Evolutionary conservation across 2,888 invertebrate genomes (phyloP).

Genomic region (Aproaerema taeniolella): DNA sequence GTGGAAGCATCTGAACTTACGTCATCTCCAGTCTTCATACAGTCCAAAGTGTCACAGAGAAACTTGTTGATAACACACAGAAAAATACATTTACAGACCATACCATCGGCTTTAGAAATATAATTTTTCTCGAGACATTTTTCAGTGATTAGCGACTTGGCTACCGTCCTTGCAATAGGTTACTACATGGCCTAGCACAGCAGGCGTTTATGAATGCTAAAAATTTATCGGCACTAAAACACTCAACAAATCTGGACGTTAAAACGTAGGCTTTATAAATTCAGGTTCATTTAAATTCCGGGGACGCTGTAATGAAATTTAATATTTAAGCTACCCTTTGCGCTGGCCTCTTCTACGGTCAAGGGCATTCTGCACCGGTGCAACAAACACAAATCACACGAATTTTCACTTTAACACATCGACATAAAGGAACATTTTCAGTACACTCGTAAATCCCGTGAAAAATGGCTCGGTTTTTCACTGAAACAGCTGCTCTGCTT

Average conservation of each 20-base stretch:
- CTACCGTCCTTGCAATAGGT: no score
- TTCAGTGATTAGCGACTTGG: no score
- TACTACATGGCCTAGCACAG: no score
- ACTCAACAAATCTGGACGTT: no score
- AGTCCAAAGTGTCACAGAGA: slow-evolving; percentile 1
- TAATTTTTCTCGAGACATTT: background rate
- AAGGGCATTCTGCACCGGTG: slow-evolving; percentile 39
- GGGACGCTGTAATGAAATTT: slow-evolving; percentile 29
- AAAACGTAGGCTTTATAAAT: no score
- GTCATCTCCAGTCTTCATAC: no score
- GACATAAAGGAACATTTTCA: background rate
- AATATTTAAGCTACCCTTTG: slow-evolving; percentile 37
- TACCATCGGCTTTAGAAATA: background rate
- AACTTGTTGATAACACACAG: background rate
- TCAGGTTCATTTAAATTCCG: slow-evolving; percentile 17
- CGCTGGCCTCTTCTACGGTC: slow-evolving; percentile 33
- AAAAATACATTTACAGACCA: slow-evolving; percentile 3
- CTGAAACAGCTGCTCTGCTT: background rate
- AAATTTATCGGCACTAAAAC: slow-evolving; percentile 3
- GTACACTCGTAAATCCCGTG: background rate
- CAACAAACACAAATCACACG: slow-evolving; percentile 22
- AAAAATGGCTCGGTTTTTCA: background rate
- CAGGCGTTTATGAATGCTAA: no score
- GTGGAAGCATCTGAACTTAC: no score
- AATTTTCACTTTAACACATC: slow-evolving; percentile 23